phyloP scores from a whole-genome alignment of 2,888 invertebrate genomes.

The Lingula anatina region DNA sequence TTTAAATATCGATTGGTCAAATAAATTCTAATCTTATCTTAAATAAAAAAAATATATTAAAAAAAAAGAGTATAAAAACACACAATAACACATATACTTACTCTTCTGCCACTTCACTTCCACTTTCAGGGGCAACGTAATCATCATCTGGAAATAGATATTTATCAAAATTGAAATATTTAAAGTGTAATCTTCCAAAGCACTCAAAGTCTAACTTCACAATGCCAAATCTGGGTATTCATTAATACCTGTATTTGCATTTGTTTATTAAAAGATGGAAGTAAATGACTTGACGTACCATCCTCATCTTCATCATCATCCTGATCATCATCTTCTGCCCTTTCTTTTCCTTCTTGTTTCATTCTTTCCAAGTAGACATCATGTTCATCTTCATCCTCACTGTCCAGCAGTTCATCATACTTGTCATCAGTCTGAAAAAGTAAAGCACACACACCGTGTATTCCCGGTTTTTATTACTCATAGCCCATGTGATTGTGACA shows the following conservation, averaged over 20 bases:
- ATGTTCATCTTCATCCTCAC: constrained; percentile 61
- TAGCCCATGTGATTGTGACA: too few relatives aligned
- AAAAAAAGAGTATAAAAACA: background rate
- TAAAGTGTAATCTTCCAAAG: background rate
- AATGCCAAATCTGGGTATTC: too few relatives aligned
- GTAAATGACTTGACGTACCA: constrained; percentile 13
- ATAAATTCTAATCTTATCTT: too few relatives aligned
- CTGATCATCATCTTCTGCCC: constrained; percentile 57
- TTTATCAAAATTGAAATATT: too few relatives aligned
- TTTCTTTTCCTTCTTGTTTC: constrained; percentile 85
- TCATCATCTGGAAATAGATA: constrained; percentile 54
- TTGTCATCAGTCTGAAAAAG: background rate
- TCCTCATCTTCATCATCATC: constrained; percentile 35
- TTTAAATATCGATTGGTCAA: too few relatives aligned
- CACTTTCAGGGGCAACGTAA: constrained; percentile 56
- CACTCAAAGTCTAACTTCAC: too few relatives aligned
- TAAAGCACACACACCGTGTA: too few relatives aligned
- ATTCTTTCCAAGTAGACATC: constrained; percentile 95
- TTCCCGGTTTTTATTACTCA: too few relatives aligned
- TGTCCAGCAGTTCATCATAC: constrained; percentile 33
- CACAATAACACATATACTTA: constrained; percentile 54
- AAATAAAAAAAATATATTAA: background rate
- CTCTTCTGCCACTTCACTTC: constrained; percentile 82
- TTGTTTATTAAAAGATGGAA: too few relatives aligned
- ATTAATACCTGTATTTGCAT: too few relatives aligned